A percentile compares a stretch with the other conserved stretches of the same genome.
These are phyloP conservation scores for Amia ocellicauda DNA, from an alignment of 2,113 vertebrate species.

Conservation along the genomic window DNA sequence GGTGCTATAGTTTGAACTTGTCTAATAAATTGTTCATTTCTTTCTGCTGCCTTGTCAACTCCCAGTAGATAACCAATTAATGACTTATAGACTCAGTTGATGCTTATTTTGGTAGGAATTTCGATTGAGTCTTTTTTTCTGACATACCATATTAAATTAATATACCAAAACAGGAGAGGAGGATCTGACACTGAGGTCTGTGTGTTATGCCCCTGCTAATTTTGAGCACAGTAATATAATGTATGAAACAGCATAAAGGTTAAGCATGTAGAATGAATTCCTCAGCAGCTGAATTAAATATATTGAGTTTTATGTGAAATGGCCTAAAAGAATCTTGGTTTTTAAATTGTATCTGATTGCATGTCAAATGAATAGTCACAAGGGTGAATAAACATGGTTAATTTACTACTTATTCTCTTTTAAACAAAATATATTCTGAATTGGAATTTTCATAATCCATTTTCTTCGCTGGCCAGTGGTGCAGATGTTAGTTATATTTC, in stretches of 20 bases:
- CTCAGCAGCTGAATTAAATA: not conserved
- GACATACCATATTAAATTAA: not conserved
- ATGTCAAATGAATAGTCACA: too few species aligned
- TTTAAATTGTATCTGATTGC: too few species aligned
- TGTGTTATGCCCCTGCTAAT: not conserved
- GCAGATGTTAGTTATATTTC: too few species aligned
- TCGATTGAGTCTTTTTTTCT: not conserved
- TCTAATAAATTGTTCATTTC: not conserved
- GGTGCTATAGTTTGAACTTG: not conserved
- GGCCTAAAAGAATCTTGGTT: too few species aligned
- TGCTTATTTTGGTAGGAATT: not conserved
- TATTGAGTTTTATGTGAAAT: too few species aligned
- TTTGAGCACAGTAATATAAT: not conserved
- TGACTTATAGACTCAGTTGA: not conserved
- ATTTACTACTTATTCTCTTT: too few species aligned
- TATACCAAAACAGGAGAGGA: not conserved
- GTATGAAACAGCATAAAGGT: not conserved
- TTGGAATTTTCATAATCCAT: too few species aligned
- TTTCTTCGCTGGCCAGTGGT: too few species aligned
- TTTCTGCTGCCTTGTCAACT: not conserved
- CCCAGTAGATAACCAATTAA: not conserved
- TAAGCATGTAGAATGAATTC: not conserved
- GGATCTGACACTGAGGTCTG: not conserved
- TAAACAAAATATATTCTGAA: too few species aligned
- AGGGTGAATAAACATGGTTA: too few species aligned